Conservation (phyloP, 2,888 invertebrate genomes). For the Tinea semifulvella region DNA sequence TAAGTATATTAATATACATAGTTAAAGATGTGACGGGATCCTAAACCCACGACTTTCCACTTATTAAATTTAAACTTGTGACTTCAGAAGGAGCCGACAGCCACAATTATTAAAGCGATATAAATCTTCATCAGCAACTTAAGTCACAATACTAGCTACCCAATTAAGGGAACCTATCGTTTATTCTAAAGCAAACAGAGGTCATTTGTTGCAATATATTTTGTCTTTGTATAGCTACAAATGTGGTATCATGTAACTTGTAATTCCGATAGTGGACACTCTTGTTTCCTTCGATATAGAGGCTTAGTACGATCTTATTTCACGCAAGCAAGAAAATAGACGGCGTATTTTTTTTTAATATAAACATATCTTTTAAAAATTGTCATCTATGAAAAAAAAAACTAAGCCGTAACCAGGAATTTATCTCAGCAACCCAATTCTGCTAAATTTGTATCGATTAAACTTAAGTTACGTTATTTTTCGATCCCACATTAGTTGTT, state of each 20-base stretch:
- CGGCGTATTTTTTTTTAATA: too few species aligned
- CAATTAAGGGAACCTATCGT: neutral
- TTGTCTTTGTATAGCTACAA: neutral
- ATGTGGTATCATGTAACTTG: neutral
- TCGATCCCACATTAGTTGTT: too few species aligned
- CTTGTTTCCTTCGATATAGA: conserved; percentile 7
- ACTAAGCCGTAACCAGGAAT: too few species aligned
- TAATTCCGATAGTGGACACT: conserved; percentile 6
- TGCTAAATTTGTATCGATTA: too few species aligned
- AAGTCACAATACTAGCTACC: neutral
- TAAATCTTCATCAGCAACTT: conserved; percentile 10
- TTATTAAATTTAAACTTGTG: conserved; percentile 11
- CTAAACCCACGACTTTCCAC: conserved; percentile 13
- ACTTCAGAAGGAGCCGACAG: conserved; percentile 10
- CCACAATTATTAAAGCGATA: conserved; percentile 11
- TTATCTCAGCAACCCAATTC: too few species aligned
- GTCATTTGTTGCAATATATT: neutral
- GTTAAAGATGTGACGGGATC: too few species aligned
- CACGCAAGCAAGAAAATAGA: too few species aligned
- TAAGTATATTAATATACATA: too few species aligned
- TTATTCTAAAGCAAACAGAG: neutral
- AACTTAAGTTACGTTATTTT: too few species aligned
- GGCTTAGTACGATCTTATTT: too few species aligned
- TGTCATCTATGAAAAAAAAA: too few species aligned
- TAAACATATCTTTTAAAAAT: too few species aligned